Evolutionary conservation across 2,797 vertebrate genomes (phyloP).

Genomic region (Oreochromis mossambicus): DNA sequence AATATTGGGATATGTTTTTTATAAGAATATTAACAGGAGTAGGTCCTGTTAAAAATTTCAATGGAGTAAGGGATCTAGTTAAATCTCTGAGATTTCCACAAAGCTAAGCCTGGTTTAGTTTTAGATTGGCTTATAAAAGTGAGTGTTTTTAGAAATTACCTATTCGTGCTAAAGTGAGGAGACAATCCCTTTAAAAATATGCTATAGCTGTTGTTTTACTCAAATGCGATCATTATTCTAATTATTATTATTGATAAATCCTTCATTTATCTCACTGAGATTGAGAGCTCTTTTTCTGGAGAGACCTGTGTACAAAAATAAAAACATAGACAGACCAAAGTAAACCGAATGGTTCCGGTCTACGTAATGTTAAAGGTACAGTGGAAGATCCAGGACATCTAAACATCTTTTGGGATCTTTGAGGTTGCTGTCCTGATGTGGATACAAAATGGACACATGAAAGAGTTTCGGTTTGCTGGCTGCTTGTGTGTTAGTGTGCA

Average conservation of each 20-base stretch:
- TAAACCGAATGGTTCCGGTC: background rate
- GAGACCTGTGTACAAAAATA: background rate
- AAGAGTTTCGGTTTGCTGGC: background rate
- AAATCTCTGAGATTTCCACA: background rate
- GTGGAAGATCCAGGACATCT: background rate
- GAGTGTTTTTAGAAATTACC: constrained; percentile 1
- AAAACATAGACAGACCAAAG: background rate
- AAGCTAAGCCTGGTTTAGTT: background rate
- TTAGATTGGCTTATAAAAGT: background rate
- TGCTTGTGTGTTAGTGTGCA: constrained; percentile 3
- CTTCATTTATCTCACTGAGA: background rate
- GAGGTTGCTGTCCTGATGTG: background rate
- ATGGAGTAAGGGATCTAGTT: background rate
- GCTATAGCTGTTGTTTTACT: constrained; percentile 2
- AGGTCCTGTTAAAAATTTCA: background rate
- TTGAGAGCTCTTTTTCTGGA: background rate
- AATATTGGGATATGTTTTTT: background rate
- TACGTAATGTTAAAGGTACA: background rate
- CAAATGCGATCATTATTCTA: background rate
- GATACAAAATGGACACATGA: background rate
- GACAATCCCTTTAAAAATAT: constrained; percentile 16
- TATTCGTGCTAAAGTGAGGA: constrained; percentile 23
- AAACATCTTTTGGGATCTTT: background rate
- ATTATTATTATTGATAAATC: background rate
- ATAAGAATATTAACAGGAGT: background rate